Evolutionary conservation across 1,140 invertebrate genomes (phyloP), one percentile per base, ranked within the genome.

Genomic region (Drosophila lacertosa): DNA sequence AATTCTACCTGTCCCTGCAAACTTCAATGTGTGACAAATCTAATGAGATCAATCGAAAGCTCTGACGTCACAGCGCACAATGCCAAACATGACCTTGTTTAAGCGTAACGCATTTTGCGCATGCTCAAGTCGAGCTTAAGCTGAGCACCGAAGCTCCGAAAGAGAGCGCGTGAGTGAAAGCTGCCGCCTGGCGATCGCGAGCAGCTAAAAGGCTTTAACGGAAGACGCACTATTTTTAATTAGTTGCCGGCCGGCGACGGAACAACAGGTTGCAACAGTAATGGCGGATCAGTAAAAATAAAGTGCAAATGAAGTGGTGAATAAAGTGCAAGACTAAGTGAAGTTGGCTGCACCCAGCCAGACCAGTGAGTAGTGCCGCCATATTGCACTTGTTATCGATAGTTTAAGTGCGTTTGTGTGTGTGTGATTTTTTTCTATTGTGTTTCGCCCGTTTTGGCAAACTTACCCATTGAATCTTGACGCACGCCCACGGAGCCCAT

Each of bases 401-500:
- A 15, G 9, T 6, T n/a, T n/a, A n/a, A n/a, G n/a, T n/a, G n/a
- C n/a, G 5, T 29, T 7, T 9, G 7, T 29, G 13, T 26, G 3
- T n/a, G 7, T 9, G 33, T 11, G 2, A 15, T 57, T 24, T 11
- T 45, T n/a, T 11, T 24, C 13, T 11, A 22, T 13, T 7, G 3
- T 26, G 13, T 48, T 5, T 29, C 0, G 0, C 9, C 5, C 5
- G 6, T 29, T 2, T 7, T 29, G 6, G 6, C 6, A 10, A 10
- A 63, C 94, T 96, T 92, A 97, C 97, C 96, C 96, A 97, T 97
- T 65, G 96, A 94, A 89, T 98, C 97, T 92, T 97, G 96, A 63
- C 97, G 93, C 94, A 97, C 96, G 64, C 96, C 95, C 6, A 96
- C 95, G 20, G 96, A 95, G 59, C 96, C 95, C 96, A 97, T 98